Base-by-base conservation (phyloP, 2,113 vertebrate species). In the Sprattus sprattus region DNA sequence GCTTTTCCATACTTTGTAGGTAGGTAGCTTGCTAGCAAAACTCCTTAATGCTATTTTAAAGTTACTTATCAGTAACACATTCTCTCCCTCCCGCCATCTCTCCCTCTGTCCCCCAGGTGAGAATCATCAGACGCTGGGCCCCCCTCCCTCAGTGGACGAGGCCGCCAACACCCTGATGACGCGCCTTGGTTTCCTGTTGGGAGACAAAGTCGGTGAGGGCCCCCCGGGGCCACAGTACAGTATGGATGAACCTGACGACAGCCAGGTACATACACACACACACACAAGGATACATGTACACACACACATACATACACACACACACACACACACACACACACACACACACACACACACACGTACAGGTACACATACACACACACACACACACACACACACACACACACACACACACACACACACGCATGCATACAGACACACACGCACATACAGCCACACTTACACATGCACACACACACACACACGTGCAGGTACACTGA, bases 141-240 rank as follows among this genome's bases (percentile, higher is more conserved):
- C 98, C 64, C 98, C 98, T 85, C 98, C 98, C 0, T 96, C 97
- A 28, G 98, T 98, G 57, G 97, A 99, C 92, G 97, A 99, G 94
- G 98, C 98, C 67, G 97, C 97, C 20, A 98, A 98, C 45, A 98
- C 97, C 93, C 95, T 99, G 94, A 99, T 99, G 97, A 98, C 97
- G 91, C 95, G 97, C 85, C 95, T 99, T 92, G 97, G 97, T 92
- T 99, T 99, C 94, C 95, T 99, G 86, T 96, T 99, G 0, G 97
- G 97, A 92, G 97, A 99, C 85, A 98, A 98, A 94, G 94, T 96
- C 83, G 86, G 93, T 0, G 93, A 96, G 87, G 96, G 95, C 86
- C 96, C 97, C 85, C 91, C 95, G 28, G 94, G 93, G 52, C 93
- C 96, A 8, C 93, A 96, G 52, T 97, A 96, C 93, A 94, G 89